Percentiles rank a stretch among this genome's conserved stretches.
phyloP scores from a whole-genome alignment of 1,140 invertebrate species.

The Adoxophyes honmai region DNA sequence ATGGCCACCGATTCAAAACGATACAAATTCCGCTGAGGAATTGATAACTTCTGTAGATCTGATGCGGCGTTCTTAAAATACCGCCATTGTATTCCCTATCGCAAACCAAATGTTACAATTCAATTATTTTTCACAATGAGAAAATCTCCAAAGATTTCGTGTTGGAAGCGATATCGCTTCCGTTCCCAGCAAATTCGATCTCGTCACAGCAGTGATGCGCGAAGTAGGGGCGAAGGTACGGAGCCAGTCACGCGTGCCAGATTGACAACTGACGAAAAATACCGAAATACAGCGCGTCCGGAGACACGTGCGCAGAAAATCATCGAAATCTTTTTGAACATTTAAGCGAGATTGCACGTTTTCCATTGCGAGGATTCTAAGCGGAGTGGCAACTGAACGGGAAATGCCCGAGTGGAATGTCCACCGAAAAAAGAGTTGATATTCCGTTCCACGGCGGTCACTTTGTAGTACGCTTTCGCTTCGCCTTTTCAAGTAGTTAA shows the following conservation, averaged over 20 bases:
- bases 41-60: no score
- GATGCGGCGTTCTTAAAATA: no score
- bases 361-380: neutral
- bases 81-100: neutral
- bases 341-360: constrained; percentile 10
- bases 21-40: no score
- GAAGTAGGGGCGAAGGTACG: constrained; percentile 35
- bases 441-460: neutral
- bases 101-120: constrained; percentile 9
- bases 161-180: constrained; percentile 38
- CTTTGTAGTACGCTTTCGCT: neutral
- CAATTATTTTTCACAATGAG: constrained; percentile 23
- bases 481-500: neutral
- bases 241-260: constrained; percentile 44
- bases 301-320: constrained; percentile 15
- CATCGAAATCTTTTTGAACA: constrained; percentile 13
- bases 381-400: constrained; percentile 3
- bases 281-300: constrained; percentile 17
- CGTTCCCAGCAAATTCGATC: constrained; percentile 46
- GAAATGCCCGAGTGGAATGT: constrained; percentile 9
- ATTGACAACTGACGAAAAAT: constrained; percentile 58
- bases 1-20: no score
- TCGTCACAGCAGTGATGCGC: constrained; percentile 38
- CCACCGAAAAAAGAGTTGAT: neutral
- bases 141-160: constrained; percentile 34